These are phyloP conservation scores for Molanna angustata DNA, from an alignment of 2,888 invertebrate genomes.

Conservation along the genomic window DNA sequence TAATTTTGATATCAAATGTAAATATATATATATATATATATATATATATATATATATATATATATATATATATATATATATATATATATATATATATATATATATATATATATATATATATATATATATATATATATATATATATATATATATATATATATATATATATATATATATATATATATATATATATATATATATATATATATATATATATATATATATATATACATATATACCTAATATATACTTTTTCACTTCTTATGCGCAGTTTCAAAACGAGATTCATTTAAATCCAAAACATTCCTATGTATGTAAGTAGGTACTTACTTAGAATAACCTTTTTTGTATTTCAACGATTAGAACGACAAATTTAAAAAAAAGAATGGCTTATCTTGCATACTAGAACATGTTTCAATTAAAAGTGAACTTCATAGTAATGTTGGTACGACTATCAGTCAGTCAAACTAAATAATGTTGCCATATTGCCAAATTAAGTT, in stretches of 20 bases:
- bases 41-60: neutral
- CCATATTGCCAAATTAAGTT: too few species aligned
- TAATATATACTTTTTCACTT: neutral
- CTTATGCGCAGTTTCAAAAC: neutral
- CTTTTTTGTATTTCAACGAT: too few species aligned
- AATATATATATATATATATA: neutral
- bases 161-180: conserved; percentile 12
- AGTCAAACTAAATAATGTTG: too few species aligned
- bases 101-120: conserved; percentile 3
- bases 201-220: conserved; percentile 8
- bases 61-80: neutral
- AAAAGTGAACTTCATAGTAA: too few species aligned
- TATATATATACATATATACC: conserved; percentile 4
- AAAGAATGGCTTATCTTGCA: too few species aligned
- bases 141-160: conserved; percentile 11
- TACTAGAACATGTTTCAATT: too few species aligned
- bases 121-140: conserved; percentile 12
- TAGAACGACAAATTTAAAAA: too few species aligned
- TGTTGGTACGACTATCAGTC: too few species aligned
- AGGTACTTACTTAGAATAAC: too few species aligned
- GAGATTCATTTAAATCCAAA: neutral
- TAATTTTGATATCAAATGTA: too few species aligned
- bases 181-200: conserved; percentile 12
- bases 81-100: neutral
- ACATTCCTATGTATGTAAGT: too few species aligned